These are phyloP conservation scores for Triplophysa yarkandensis DNA, from an alignment of 2,797 vertebrate species.

Conservation along the genomic window DNA sequence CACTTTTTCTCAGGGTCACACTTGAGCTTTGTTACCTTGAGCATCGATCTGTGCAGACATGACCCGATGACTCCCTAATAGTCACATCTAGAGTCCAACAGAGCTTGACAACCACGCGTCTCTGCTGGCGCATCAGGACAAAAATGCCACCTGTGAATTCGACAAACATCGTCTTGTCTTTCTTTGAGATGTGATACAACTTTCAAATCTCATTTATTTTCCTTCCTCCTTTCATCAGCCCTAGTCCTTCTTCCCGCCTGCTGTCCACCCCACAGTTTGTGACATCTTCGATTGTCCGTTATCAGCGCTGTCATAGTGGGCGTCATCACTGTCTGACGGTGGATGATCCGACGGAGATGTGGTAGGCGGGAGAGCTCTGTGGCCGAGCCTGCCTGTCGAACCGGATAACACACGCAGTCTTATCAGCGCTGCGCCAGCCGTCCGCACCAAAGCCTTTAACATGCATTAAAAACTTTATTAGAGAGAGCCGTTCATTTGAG, in stretches of 20 bases:
- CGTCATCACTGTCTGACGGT: constrained; percentile 28
- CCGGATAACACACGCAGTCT: constrained; percentile 46
- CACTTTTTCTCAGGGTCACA: not conserved
- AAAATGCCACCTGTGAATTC: not conserved
- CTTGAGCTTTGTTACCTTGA: constrained; percentile 1
- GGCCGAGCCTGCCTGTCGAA: constrained; percentile 43
- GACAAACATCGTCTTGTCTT: not conserved
- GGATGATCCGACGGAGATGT: constrained; percentile 44
- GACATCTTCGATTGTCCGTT: constrained; percentile 46
- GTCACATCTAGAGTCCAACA: constrained; percentile 1
- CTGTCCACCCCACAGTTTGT: constrained; percentile 31
- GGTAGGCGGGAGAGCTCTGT: constrained; percentile 28
- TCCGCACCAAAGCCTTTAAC: constrained; percentile 38
- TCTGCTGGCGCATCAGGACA: not conserved
- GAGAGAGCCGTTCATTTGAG: constrained; percentile 38
- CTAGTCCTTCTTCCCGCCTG: constrained; percentile 6
- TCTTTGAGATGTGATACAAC: constrained; percentile 20
- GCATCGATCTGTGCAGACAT: not conserved
- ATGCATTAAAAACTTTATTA: constrained; percentile 47
- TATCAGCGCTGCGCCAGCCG: constrained; percentile 47
- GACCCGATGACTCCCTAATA: constrained; percentile 5
- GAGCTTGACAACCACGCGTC: constrained; percentile 2
- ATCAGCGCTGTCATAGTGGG: constrained; percentile 39
- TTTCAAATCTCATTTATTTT: constrained; percentile 14
- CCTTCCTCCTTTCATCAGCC: constrained; percentile 7